phyloP scores from a whole-genome alignment of 2,888 invertebrate species.

The Hemicrepidius hirtus region DNA sequence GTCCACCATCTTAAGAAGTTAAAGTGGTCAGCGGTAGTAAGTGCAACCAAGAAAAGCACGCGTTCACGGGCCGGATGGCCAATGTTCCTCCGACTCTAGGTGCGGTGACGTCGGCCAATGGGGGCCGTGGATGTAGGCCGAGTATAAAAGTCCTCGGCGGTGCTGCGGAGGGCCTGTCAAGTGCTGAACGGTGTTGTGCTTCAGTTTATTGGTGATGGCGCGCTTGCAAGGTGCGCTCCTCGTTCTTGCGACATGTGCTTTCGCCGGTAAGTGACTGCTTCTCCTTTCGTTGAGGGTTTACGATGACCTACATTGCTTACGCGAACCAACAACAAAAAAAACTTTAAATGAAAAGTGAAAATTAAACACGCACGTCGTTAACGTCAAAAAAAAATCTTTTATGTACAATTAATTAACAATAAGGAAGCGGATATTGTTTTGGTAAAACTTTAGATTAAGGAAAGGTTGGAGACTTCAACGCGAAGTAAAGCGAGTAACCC shows the following conservation, averaged over 20 bases:
- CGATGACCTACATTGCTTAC: conserved; percentile 43
- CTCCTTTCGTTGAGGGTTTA: conserved; percentile 27
- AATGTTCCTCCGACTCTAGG: conserved; percentile 66
- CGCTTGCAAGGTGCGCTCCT: conserved; percentile 67
- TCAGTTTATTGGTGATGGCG: conserved; percentile 69
- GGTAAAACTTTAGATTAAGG: neutral
- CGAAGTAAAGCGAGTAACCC: neutral
- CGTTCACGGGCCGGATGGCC: conserved; percentile 61
- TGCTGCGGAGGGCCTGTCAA: conserved; percentile 69
- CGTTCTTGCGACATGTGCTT: conserved; percentile 64
- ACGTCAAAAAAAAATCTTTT: conserved; percentile 6
- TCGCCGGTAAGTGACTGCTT: conserved; percentile 67
- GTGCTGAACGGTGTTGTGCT: conserved; percentile 69
- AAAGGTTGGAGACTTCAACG: conserved; percentile 11
- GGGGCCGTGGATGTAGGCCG: conserved; percentile 71
- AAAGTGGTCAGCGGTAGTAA: conserved; percentile 45
- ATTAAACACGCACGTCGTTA: conserved; percentile 18
- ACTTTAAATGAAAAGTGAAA: conserved; percentile 14
- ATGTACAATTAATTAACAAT: neutral
- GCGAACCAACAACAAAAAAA: conserved; percentile 24
- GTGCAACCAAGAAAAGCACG: conserved; percentile 60
- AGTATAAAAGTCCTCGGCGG: conserved; percentile 70
- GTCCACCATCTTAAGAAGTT: conserved; percentile 40
- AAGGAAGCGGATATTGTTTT: conserved; percentile 19
- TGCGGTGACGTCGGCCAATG: conserved; percentile 68